Percentiles rank a stretch among this genome's conserved stretches.
Evolutionary conservation across 2,113 vertebrate genomes (phyloP).

Genomic region (Helogale parvula): DNA sequence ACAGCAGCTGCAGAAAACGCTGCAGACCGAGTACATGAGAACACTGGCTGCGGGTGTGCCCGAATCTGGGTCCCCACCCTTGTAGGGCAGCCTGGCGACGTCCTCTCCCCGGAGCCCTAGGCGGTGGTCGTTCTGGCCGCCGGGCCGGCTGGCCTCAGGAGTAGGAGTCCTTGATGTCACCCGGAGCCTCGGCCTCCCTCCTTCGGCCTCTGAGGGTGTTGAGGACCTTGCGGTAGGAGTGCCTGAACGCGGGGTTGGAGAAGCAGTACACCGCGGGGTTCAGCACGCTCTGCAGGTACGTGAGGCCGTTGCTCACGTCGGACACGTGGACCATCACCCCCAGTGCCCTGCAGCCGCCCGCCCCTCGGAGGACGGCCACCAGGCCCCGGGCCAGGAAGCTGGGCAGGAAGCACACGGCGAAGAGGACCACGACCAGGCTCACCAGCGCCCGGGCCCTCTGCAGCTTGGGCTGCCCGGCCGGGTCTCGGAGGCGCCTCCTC

Average conservation of each 20-base stretch:
- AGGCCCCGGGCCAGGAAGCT: conserved; percentile 74
- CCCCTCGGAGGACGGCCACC: conserved; percentile 30
- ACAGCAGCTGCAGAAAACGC: not conserved
- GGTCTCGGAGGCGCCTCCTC: not conserved
- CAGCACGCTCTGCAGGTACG: conserved; percentile 82
- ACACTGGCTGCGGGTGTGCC: fast-evolving
- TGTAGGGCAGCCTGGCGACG: fast-evolving
- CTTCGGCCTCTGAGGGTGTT: not conserved
- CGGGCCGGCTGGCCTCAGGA: not conserved
- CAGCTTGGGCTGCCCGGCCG: conserved; percentile 49
- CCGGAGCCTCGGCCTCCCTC: not conserved
- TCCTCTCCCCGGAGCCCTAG: too few species aligned
- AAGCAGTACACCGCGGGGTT: conserved; percentile 84
- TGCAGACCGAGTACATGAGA: fast-evolving
- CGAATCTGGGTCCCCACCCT: fast-evolving
- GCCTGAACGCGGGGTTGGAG: conserved; percentile 69
- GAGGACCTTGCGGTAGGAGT: conserved; percentile 17
- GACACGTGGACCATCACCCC: conserved; percentile 3
- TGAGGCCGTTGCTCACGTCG: conserved; percentile 80
- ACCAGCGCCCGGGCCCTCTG: not conserved
- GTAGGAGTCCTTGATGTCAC: not conserved
- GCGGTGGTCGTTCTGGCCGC: fast-evolving
- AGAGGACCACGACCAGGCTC: conserved; percentile 75
- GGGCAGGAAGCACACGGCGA: conserved; percentile 83
- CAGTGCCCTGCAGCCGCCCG: fast-evolving